Evolutionary conservation across 2,113 vertebrate genomes (phyloP), one percentile per base, ranked within the genome.

Genomic region (Zosterops pallidus): DNA sequence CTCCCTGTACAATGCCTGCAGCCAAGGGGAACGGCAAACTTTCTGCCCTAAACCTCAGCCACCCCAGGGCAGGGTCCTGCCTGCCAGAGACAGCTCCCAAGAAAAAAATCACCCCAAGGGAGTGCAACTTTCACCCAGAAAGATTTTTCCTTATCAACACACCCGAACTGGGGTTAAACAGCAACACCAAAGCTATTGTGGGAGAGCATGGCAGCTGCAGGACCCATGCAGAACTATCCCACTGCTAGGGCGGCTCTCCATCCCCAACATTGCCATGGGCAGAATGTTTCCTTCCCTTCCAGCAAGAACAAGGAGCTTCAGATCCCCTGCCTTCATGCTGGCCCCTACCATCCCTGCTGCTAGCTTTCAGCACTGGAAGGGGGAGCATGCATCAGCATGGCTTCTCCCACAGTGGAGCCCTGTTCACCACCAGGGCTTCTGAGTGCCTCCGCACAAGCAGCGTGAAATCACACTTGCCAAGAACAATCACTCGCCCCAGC

Each of bases 251-350:
- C 3, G 3, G 35, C 37, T 64, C 67, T 76, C 24, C 26, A 60
- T 26, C 12, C 29, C n/a, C 19, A 44, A 0, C 6, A 68, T 31
- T 21, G 72, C 39, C 4, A 2, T 3, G 12, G 31, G 46, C 33
- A 65, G 41, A 31, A 35, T 42, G 56, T 9, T 91, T 71, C n/a
- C 23, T 62, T 65, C 44, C 41, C 21, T 21, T 68, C 26, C 1
- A 1, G 41, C 35, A 74, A 35, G 26, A 57, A 59, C 7, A 13
- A 16, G 69, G 33, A 82, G 63, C 39, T 86, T n/a, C 2, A 6
- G 24, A 80, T 50, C 16, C 39, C 13, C 26, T 77, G 50, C 35
- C 72, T 79, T 75, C 0, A 0, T 16, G 31, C 37, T 0, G 9
- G 50, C 86, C 37, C 37, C 31, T 28, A 55, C 9, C 6, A 53